These are phyloP conservation scores for Heteractis magnifica DNA, from an alignment of 92 coral and sea anemone species.

Conservation along the genomic window DNA sequence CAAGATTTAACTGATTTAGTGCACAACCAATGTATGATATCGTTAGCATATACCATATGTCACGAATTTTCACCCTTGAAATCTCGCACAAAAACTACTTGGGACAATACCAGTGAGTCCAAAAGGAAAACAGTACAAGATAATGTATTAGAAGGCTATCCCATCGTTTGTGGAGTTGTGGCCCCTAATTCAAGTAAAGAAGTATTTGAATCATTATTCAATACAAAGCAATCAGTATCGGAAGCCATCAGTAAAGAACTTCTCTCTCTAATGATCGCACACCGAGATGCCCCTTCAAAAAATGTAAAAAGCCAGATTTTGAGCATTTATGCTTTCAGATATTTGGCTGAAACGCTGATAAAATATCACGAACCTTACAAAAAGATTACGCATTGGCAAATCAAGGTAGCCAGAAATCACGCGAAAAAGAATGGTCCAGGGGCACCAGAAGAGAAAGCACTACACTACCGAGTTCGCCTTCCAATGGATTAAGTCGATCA, in stretches of 20 bases:
- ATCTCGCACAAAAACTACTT: conserved; percentile 16
- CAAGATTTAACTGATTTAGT: neutral
- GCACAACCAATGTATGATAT: conserved; percentile 28
- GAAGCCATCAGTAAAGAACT: neutral
- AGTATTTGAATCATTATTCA: neutral
- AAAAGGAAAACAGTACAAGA: neutral
- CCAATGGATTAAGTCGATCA: neutral
- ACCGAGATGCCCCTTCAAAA: conserved; percentile 23
- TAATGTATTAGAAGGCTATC: neutral
- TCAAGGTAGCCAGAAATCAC: conserved; percentile 15
- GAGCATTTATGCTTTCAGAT: conserved; percentile 23
- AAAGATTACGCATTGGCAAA: conserved; percentile 27
- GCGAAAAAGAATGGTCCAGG: conserved; percentile 25
- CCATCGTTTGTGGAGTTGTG: neutral
- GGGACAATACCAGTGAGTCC: neutral
- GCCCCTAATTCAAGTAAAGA: conserved; percentile 38
- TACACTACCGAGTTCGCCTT: conserved; percentile 17
- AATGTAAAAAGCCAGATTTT: conserved; percentile 25
- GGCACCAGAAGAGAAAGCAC: neutral
- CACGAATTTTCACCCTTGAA: conserved; percentile 1
- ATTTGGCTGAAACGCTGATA: neutral
- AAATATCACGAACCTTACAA: conserved; percentile 22
- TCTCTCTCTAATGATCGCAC: conserved; percentile 21
- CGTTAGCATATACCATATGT: neutral
- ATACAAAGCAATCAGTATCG: neutral